Conservation (phyloP, 2,888 invertebrate species). For the Dynastes grantii region DNA sequence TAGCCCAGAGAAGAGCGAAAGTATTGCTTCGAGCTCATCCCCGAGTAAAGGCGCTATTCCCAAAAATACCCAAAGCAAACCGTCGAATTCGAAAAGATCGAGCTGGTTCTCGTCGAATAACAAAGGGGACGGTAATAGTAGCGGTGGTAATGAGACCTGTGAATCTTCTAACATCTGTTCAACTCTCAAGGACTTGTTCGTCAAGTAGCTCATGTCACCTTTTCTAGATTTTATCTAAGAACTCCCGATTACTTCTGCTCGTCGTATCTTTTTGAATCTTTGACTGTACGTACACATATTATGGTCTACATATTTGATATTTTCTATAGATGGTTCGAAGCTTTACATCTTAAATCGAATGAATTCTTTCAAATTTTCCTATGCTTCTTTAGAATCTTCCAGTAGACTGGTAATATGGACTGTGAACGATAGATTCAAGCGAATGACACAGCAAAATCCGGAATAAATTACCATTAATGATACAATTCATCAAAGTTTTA, state of each 20-base stretch:
- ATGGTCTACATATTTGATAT: conserved; percentile 1
- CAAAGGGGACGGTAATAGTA: conserved; percentile 77
- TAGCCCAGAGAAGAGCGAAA: conserved; percentile 70
- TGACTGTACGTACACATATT: conserved; percentile 9
- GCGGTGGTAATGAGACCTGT: conserved; percentile 75
- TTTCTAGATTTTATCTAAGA: conserved; percentile 52
- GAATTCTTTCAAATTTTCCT: too few relatives aligned
- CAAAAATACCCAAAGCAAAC: conserved; percentile 65
- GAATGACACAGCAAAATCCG: too few relatives aligned
- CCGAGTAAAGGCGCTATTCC: conserved; percentile 68
- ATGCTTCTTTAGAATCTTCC: too few relatives aligned
- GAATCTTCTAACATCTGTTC: conserved; percentile 86
- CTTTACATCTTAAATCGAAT: too few relatives aligned
- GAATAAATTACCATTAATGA: too few relatives aligned
- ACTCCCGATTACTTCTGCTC: neutral
- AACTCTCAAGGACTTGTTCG: conserved; percentile 89
- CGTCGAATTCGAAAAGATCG: conserved; percentile 63
- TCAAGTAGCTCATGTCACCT: conserved; percentile 76
- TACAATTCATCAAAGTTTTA: too few relatives aligned
- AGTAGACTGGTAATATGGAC: too few relatives aligned
- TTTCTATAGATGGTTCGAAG: too few relatives aligned
- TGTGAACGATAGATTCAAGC: too few relatives aligned
- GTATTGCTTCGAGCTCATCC: conserved; percentile 56
- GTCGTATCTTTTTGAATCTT: neutral
- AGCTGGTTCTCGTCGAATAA: conserved; percentile 73